phyloP scores from a whole-genome alignment of 2,888 invertebrate species.

The Pheosia gnoma region DNA sequence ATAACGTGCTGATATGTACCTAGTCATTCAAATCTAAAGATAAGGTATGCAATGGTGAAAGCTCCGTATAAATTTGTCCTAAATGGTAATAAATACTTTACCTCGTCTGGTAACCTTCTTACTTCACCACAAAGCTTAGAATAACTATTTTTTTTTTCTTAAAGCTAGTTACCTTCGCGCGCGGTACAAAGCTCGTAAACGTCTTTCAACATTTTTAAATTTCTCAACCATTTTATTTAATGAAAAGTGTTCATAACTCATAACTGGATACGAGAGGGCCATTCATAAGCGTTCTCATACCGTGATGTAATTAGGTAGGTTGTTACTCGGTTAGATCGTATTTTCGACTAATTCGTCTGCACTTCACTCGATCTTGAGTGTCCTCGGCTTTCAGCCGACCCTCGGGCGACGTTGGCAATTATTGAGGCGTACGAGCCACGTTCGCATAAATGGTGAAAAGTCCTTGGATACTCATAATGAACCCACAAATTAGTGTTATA shows the following conservation, averaged over 20 bases:
- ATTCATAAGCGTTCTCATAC: slow-evolving; percentile 18
- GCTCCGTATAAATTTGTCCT: too few relatives aligned
- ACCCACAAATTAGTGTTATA: slow-evolving; percentile 7
- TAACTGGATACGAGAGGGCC: slow-evolving; percentile 15
- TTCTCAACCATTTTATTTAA: background rate
- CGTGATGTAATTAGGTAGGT: slow-evolving; percentile 25
- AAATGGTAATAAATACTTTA: too few relatives aligned
- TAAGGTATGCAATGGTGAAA: too few relatives aligned
- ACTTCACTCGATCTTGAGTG: slow-evolving; percentile 25
- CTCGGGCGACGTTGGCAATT: slow-evolving; percentile 19
- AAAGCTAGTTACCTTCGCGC: background rate
- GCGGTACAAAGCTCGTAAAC: background rate
- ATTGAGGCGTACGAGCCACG: slow-evolving; percentile 16
- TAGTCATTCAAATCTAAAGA: too few relatives aligned
- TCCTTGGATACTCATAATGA: background rate
- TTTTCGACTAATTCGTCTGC: slow-evolving; percentile 27
- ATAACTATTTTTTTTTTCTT: background rate
- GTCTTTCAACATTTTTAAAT: background rate
- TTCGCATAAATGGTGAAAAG: slow-evolving; percentile 7
- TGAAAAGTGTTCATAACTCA: slow-evolving; percentile 19
- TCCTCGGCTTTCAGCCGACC: slow-evolving; percentile 13
- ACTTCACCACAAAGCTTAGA: background rate
- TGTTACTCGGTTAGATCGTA: slow-evolving; percentile 4
- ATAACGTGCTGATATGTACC: too few relatives aligned
- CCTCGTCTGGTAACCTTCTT: background rate